Evolutionary conservation across 2,888 invertebrate species (phyloP).

Genomic region (Leptinotarsa juncta): DNA sequence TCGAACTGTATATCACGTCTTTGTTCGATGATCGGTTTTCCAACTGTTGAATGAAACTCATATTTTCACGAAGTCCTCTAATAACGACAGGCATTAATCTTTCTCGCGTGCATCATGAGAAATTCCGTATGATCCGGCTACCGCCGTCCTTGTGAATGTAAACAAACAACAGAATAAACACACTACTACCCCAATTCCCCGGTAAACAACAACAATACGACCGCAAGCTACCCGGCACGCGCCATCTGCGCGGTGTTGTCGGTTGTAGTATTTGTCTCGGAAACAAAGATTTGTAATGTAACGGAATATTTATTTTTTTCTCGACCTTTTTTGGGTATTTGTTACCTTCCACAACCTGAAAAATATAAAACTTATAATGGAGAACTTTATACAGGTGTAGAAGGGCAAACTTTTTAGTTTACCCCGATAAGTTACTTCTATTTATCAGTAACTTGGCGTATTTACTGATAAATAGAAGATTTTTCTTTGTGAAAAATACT

Average conservation of each 20-base stretch:
- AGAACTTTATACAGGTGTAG: too few relatives aligned
- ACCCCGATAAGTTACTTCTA: too few relatives aligned
- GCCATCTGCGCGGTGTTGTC: slow-evolving; percentile 23
- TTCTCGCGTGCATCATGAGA: slow-evolving; percentile 3
- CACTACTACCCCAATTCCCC: slow-evolving; percentile 30
- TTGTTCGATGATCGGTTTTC: background rate
- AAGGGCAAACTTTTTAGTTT: too few relatives aligned
- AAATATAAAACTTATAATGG: too few relatives aligned
- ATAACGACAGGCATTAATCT: background rate
- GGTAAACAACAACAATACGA: slow-evolving; percentile 34
- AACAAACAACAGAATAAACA: slow-evolving; percentile 22
- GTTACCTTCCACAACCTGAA: too few relatives aligned
- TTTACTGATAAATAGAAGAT: too few relatives aligned
- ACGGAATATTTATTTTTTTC: too few relatives aligned
- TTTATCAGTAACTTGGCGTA: too few relatives aligned
- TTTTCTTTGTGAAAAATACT: too few relatives aligned
- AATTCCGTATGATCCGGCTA: background rate
- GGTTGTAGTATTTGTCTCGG: background rate
- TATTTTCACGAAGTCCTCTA: background rate
- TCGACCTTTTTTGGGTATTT: too few relatives aligned
- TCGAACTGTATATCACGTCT: background rate
- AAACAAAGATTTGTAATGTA: too few relatives aligned
- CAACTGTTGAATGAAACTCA: background rate
- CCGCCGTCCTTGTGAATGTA: slow-evolving; percentile 24
- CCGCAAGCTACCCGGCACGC: slow-evolving; percentile 37